Evolutionary conservation across 2,113 vertebrate genomes (phyloP), one percentile per base, ranked within the genome.

Genomic region (Corapipo altera): DNA sequence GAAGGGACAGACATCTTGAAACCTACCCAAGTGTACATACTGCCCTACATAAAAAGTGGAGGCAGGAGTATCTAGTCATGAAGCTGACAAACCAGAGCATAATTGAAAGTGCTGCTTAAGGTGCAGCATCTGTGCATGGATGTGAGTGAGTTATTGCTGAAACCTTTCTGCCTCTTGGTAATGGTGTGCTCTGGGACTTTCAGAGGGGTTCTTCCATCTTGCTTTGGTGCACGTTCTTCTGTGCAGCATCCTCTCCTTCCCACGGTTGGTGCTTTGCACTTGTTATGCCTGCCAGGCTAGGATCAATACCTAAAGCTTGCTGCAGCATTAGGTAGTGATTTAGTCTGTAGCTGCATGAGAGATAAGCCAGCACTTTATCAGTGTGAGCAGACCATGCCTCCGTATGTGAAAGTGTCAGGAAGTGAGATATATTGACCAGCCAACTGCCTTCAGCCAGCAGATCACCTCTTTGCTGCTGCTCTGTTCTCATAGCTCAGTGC

Each of bases 1-100:
- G 58, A 93, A 91, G 72, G 85, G 90, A 88, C 79, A 96, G 80
- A 33, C 79, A 77, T 43, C 52, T 94, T 55, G 65, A 86, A 86
- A 81, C 33, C 52, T 86, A 49, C n/a, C 10, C 3, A 2, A 2
- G 16, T 74, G 30, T 77, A 35, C n/a, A 9, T 57, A 55, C 4
- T 67, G 41, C 58, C 27, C 58, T 58, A 8, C 1, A 4, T 59
- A 79, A 39, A 55, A 69, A 52, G 59, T 32, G 17, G 67, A 85
- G 58, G 51, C 37, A 76, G 58, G 54, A 11, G 8, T 12, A 33
- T 74, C 65, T 51, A 70, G 30, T 88, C 71, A 44, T 46, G 58
- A 65, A 87, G 78, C 72, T 86, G 48, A 46, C 52, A 82, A 72
- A 77, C 28, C 59, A 52, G 44, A 35, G 8, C 8, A 0, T 52